phyloP scores from a whole-genome alignment of 2,113 vertebrate genomes.

The Python bivittatus region DNA sequence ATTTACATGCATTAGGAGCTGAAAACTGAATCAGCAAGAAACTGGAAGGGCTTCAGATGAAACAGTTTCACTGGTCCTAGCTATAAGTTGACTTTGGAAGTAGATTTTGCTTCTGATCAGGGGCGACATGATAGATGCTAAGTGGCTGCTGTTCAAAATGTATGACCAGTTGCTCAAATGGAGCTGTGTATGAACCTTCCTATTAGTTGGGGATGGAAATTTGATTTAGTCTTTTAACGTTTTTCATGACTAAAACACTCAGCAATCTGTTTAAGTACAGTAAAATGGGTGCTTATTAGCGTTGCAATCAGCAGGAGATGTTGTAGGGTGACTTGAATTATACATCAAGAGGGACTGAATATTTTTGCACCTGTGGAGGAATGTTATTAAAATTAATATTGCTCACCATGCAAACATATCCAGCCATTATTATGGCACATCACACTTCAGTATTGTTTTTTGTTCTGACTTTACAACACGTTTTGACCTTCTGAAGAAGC shows the following conservation, averaged over 20 bases:
- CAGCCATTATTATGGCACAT: constrained; percentile 8
- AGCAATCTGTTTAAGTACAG: background rate
- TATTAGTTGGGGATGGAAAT: constrained; percentile 16
- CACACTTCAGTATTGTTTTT: constrained; percentile 23
- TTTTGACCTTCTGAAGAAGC: constrained; percentile 36
- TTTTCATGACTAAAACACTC: constrained; percentile 18
- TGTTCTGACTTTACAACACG: constrained; percentile 22
- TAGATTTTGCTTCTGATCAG: background rate
- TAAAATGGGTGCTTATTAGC: background rate
- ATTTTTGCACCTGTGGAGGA: constrained; percentile 32
- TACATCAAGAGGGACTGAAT: constrained; percentile 24
- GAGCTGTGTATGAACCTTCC: background rate
- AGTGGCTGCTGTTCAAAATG: background rate
- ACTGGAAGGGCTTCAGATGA: no score
- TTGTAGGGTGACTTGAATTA: constrained; percentile 31
- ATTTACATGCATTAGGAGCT: no score
- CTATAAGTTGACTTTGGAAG: background rate
- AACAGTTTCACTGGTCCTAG: no score
- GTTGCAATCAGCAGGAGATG: constrained; percentile 29
- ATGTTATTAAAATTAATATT: constrained; percentile 43
- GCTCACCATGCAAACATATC: constrained; percentile 28
- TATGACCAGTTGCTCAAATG: background rate
- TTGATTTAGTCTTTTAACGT: background rate
- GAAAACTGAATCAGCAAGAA: no score
- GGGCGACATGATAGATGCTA: background rate